A percentile compares a stretch with the other conserved stretches of the same genome.
phyloP scores from a whole-genome alignment of 2,888 invertebrate genomes.

The Mythimna ferrago region DNA sequence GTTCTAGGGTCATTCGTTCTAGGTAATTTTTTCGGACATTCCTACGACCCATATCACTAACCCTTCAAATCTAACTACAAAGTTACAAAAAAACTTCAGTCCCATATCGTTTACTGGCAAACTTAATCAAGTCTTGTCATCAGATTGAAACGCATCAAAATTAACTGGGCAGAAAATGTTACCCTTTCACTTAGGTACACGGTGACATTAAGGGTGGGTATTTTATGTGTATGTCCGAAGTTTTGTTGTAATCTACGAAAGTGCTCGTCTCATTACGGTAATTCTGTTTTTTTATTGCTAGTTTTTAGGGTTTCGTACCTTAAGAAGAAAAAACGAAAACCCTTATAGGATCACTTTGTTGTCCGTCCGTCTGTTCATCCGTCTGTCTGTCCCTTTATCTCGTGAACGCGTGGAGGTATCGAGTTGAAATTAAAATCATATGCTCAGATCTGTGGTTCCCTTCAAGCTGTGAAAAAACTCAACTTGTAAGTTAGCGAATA shows the following conservation, averaged over 20 bases:
- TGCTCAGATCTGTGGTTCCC: too few relatives aligned
- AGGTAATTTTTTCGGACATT: too few relatives aligned
- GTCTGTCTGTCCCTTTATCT: too few relatives aligned
- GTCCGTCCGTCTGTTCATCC: too few relatives aligned
- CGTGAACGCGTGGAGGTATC: too few relatives aligned
- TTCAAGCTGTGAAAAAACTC: too few relatives aligned
- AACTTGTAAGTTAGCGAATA: too few relatives aligned
- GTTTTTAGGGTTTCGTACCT: neutral
- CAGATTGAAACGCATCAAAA: constrained; percentile 58
- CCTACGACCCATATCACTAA: neutral
- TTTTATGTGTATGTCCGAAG: constrained; percentile 60
- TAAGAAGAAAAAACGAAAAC: too few relatives aligned
- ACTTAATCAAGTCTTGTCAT: constrained; percentile 28
- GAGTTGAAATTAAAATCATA: too few relatives aligned
- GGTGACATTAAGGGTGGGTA: constrained; percentile 46
- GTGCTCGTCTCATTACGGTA: constrained; percentile 52
- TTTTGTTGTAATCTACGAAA: constrained; percentile 57
- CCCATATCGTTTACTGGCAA: constrained; percentile 25
- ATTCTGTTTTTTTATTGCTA: constrained; percentile 36
- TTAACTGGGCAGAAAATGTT: constrained; percentile 60
- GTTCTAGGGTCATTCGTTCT: too few relatives aligned
- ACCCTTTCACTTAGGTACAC: constrained; percentile 44
- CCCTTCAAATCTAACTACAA: constrained; percentile 1
- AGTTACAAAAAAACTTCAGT: constrained; percentile 3
- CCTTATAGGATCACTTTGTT: too few relatives aligned